Evolutionary conservation across 2,888 invertebrate genomes (phyloP), one percentile per base, ranked within the genome.

Genomic region (Polydrusus tereticollis): DNA sequence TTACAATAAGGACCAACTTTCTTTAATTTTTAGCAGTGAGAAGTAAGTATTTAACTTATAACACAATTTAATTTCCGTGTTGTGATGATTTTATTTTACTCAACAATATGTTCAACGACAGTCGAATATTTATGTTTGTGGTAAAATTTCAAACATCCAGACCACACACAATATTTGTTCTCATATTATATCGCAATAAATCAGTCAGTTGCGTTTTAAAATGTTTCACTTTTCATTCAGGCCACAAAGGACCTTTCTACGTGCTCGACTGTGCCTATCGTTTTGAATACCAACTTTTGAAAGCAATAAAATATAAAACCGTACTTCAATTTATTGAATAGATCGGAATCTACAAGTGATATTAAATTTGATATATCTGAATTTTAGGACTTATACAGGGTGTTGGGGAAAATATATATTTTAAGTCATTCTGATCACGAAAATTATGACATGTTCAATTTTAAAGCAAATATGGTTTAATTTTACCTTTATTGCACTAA

Each of bases 181-280:
- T 75, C 77, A 76, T 76, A 78, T 78, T 77, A 78, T 77, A 75
- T 76, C 74, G 76, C 78, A 75, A 78, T 78, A 78, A 77, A 77
- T 78, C 77, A 78, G 68, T 71, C 71, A 66, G 14, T 70, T 70
- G 58, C 70, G 64, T 57, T 70, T 64, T 38, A 59, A 70, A 69
- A 70, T 64, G 70, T 43, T 43, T 70, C 50, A 70, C 50, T 70
- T 64, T 70, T 20, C 57, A 64, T 64, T 65, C 23, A 33, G n/a
- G 16, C 36, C 23, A 70, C 65, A 70, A 70, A 65, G 59, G 50
- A 41, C 69, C 63, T 63, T 69, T 69, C 43, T 69, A 45, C 69
- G 63, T 63, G 69, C 63, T 63, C 69, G 52, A 45, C 57, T 69
- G 69, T 69, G 63, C 62, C 55, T 60, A 50, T 69, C 59, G 59